Percentiles rank a stretch among this genome's conserved stretches.
Evolutionary conservation across 2,888 invertebrate species (phyloP).

Genomic region (Seira ritae): DNA sequence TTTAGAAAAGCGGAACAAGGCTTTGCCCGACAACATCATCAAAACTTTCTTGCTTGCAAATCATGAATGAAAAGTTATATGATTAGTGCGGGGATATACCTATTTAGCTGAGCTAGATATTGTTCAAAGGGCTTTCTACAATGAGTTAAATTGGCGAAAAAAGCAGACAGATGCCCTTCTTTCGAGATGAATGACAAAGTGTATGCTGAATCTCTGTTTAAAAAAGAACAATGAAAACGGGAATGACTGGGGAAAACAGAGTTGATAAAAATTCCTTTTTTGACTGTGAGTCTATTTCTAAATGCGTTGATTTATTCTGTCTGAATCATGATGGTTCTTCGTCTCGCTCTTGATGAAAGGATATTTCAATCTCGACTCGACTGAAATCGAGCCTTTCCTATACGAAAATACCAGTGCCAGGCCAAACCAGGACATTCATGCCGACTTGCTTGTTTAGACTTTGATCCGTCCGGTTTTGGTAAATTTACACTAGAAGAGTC

Average conservation of each 20-base stretch:
- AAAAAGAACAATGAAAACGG: neutral
- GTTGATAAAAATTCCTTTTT: neutral
- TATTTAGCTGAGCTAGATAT: too few relatives aligned
- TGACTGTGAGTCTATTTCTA: neutral
- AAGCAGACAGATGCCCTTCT: neutral
- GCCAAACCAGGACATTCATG: neutral
- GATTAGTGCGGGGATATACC: too few relatives aligned
- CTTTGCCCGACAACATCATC: too few relatives aligned
- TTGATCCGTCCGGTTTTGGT: neutral
- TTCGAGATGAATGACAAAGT: neutral
- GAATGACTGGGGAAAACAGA: neutral
- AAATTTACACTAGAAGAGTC: too few relatives aligned
- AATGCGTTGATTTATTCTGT: neutral
- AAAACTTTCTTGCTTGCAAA: neutral
- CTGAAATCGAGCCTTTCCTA: neutral
- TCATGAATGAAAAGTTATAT: too few relatives aligned
- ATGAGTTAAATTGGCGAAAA: too few relatives aligned
- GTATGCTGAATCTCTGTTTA: neutral
- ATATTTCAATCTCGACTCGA: neutral
- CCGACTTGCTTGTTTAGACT: neutral
- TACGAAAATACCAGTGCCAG: neutral
- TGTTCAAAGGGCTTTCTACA: too few relatives aligned
- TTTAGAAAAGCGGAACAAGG: too few relatives aligned
- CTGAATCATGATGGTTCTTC: neutral
- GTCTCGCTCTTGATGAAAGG: neutral